Evolutionary conservation across 1,140 invertebrate genomes (phyloP).

Genomic region (Arion vulgaris): DNA sequence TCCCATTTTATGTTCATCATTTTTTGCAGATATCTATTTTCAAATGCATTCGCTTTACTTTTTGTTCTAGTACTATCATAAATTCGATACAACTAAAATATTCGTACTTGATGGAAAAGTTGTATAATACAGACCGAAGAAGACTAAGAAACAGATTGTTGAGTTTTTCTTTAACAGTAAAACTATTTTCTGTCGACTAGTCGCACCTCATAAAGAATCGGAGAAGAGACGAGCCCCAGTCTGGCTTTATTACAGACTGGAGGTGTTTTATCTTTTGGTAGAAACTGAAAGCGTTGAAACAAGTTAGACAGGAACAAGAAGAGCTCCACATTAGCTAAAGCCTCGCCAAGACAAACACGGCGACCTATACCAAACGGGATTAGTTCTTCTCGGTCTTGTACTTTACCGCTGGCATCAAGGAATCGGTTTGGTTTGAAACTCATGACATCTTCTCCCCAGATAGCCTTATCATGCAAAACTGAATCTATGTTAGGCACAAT

Average conservation of each 20-base stretch:
- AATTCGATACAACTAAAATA: no score
- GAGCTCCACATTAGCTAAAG: slow-evolving; percentile 40
- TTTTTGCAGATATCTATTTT: no score
- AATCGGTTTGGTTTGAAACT: neutral
- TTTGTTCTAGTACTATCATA: no score
- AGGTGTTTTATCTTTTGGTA: slow-evolving; percentile 61
- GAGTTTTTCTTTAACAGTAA: no score
- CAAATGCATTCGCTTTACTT: no score
- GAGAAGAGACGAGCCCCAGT: neutral
- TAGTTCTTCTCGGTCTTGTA: neutral
- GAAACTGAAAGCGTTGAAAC: slow-evolving; percentile 67
- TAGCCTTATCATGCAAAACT: neutral
- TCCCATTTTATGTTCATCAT: no score
- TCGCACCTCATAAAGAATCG: neutral
- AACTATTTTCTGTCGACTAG: neutral
- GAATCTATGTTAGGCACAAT: neutral
- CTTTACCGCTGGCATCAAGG: neutral
- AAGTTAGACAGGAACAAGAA: slow-evolving; percentile 43
- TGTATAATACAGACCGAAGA: no score
- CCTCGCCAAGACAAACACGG: slow-evolving; percentile 42
- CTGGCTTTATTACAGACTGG: neutral
- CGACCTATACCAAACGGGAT: slow-evolving; percentile 32
- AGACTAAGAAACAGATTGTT: no score
- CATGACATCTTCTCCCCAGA: neutral
- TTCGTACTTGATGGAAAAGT: no score